phyloP scores from a whole-genome alignment of 2,888 invertebrate genomes.

The Altica lythri region DNA sequence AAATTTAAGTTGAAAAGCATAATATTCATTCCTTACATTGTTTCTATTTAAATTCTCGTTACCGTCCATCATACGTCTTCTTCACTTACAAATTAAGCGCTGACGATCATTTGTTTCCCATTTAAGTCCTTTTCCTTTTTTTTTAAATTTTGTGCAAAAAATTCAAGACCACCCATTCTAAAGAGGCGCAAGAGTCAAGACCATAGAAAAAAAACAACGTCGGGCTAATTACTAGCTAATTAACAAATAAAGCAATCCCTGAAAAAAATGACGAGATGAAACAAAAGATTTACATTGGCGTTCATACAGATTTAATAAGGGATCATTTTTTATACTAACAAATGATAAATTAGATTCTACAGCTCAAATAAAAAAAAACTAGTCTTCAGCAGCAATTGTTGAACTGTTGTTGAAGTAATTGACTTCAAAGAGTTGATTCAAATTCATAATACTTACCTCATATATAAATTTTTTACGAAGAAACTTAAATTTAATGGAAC shows the following conservation, averaged over 20 bases:
- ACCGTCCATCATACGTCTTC: constrained; percentile 5
- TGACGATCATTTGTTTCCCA: constrained; percentile 24
- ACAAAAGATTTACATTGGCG: constrained; percentile 42
- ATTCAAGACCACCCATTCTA: constrained; percentile 34
- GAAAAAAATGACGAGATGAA: constrained; percentile 35
- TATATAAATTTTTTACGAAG: too few relatives aligned
- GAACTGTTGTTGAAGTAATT: too few relatives aligned
- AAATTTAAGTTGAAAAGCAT: too few relatives aligned
- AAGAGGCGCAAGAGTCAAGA: constrained; percentile 28
- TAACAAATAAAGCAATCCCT: constrained; percentile 43
- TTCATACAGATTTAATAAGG: too few relatives aligned
- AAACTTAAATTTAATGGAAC: too few relatives aligned
- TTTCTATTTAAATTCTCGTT: background rate
- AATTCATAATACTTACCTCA: too few relatives aligned
- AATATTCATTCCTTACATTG: background rate
- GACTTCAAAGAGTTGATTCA: too few relatives aligned
- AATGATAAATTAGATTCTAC: too few relatives aligned
- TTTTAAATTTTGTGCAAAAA: constrained; percentile 21
- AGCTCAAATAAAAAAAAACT: too few relatives aligned
- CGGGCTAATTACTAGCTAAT: constrained; percentile 48
- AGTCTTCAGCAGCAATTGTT: too few relatives aligned
- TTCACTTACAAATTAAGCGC: constrained; percentile 9
- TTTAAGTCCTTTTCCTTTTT: constrained; percentile 16
- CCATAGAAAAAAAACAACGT: constrained; percentile 26
- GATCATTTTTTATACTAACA: too few relatives aligned